These are phyloP conservation scores for Mormyrus proboscirostris DNA, from an alignment of 2,797 vertebrate genomes.

Conservation along the genomic window DNA sequence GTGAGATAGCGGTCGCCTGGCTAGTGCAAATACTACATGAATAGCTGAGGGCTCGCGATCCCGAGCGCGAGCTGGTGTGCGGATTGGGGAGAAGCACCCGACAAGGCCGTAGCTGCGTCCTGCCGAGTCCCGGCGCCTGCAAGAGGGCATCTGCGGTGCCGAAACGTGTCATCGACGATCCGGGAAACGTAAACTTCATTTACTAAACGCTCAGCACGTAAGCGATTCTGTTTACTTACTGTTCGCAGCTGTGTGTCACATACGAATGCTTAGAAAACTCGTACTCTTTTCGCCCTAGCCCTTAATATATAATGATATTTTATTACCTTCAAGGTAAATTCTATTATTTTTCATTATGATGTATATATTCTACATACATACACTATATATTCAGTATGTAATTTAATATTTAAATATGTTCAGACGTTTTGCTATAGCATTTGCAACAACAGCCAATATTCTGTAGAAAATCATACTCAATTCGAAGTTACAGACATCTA, in stretches of 20 bases:
- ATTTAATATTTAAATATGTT: background rate
- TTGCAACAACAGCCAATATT: background rate
- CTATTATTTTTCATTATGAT: background rate
- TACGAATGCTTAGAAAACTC: background rate
- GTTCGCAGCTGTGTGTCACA: background rate
- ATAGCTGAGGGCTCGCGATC: background rate
- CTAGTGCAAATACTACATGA: background rate
- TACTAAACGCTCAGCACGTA: background rate
- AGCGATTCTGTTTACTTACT: background rate
- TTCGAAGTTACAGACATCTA: background rate
- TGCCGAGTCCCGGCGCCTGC: background rate
- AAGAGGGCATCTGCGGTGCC: background rate
- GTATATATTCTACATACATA: background rate
- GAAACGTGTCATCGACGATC: background rate
- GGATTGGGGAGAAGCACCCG: background rate
- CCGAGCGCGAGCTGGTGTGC: background rate
- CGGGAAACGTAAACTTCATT: background rate
- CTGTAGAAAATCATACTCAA: background rate
- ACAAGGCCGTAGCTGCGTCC: background rate
- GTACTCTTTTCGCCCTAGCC: background rate
- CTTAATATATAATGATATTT: background rate
- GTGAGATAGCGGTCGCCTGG: background rate
- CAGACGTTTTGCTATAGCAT: background rate
- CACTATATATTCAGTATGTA: background rate
- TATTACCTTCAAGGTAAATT: background rate